phyloP scores from a whole-genome alignment of 2,113 vertebrate species.

The Lonchura striata region DNA sequence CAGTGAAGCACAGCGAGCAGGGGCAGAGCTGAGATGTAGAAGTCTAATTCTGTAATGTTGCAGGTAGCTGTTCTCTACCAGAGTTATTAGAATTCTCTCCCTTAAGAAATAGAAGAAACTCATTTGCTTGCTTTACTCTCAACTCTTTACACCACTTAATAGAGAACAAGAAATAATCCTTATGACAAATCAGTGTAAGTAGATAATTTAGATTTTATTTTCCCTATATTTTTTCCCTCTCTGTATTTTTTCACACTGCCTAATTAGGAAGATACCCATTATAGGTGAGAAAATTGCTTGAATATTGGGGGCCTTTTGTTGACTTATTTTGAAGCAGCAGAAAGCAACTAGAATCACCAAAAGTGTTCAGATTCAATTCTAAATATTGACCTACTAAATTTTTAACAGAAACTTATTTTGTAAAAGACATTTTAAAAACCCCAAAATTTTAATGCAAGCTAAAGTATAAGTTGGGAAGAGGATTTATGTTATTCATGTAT shows the following conservation, averaged over 20 bases:
- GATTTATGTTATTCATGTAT: background rate
- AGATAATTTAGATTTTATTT: background rate
- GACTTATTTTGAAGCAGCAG: background rate
- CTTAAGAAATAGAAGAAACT: background rate
- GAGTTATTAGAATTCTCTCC: background rate
- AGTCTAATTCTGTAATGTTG: background rate
- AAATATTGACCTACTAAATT: background rate
- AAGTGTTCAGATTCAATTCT: background rate
- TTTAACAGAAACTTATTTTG: background rate
- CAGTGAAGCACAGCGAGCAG: accelerated
- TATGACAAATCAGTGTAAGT: background rate
- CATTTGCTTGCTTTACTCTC: background rate
- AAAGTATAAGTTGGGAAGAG: background rate
- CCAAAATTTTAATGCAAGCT: background rate
- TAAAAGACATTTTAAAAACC: background rate
- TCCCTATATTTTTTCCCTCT: background rate
- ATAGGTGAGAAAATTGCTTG: background rate
- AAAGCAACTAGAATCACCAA: background rate
- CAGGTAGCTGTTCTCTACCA: background rate
- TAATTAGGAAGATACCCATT: background rate
- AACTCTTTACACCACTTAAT: background rate
- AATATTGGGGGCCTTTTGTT: background rate
- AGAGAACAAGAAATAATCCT: background rate
- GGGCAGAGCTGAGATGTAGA: background rate
- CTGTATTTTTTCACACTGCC: background rate